A percentile compares a stretch with the other conserved stretches of the same genome.
Conservation (phyloP, 2,888 invertebrate genomes). For the Drosophila prostipennis region DNA sequence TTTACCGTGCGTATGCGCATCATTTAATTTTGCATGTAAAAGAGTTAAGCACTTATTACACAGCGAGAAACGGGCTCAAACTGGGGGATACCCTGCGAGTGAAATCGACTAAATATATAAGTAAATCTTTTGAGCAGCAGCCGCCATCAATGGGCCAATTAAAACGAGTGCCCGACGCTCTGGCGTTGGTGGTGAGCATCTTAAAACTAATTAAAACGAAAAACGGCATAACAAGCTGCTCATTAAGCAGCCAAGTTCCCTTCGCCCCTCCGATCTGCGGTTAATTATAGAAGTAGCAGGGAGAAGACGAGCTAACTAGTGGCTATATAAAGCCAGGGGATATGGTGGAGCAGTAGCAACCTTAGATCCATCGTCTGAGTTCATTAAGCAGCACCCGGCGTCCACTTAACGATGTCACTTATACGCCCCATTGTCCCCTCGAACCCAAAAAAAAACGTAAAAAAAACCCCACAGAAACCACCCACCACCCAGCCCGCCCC, state of each 20-base stretch:
- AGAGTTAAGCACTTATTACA: slow-evolving; percentile 78
- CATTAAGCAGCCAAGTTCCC: slow-evolving; percentile 66
- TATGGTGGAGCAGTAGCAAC: background rate
- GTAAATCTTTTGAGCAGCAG: background rate
- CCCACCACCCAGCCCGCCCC: slow-evolving; percentile 10
- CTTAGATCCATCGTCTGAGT: slow-evolving; percentile 69
- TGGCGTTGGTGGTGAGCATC: slow-evolving; percentile 56
- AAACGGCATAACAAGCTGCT: slow-evolving; percentile 78
- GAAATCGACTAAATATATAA: background rate
- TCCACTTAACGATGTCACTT: slow-evolving; percentile 79
- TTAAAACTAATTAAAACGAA: slow-evolving; percentile 81
- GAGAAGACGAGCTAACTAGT: slow-evolving; percentile 61
- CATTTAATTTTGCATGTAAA: slow-evolving; percentile 81
- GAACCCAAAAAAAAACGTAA: slow-evolving; percentile 25
- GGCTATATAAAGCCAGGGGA: slow-evolving; percentile 7
- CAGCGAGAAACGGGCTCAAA: slow-evolving; percentile 49
- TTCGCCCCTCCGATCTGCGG: slow-evolving; percentile 59
- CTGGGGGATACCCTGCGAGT: background rate
- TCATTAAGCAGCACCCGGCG: slow-evolving; percentile 79
- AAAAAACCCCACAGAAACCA: slow-evolving; percentile 5
- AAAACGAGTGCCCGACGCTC: slow-evolving; percentile 68
- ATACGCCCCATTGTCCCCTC: slow-evolving; percentile 77
- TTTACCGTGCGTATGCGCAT: slow-evolving; percentile 82
- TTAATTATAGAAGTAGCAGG: slow-evolving; percentile 82
- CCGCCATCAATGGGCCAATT: slow-evolving; percentile 81